Conservation (phyloP, 30 jellyfish, hydroid and myxozoan genomes). For the Hydra vulgaris region DNA sequence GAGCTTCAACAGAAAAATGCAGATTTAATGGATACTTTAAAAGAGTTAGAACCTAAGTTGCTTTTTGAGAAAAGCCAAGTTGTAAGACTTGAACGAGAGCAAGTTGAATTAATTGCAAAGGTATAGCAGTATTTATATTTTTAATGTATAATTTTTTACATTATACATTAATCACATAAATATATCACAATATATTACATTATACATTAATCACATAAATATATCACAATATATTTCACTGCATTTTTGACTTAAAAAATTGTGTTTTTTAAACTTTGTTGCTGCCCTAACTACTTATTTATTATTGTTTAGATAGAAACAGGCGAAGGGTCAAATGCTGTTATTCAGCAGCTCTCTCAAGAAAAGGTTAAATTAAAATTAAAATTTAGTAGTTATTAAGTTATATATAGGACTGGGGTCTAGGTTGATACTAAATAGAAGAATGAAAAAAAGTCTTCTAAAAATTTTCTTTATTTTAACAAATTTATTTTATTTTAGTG, state of each 20-base stretch:
- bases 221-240: too few species aligned
- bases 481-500: too few species aligned
- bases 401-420: too few species aligned
- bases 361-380: constrained; percentile 83
- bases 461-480: too few species aligned
- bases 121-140: constrained; percentile 5
- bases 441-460: too few species aligned
- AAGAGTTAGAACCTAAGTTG: constrained; percentile 42
- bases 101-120: constrained; percentile 64
- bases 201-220: not conserved
- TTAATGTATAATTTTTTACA: not conserved
- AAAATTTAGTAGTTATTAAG: too few species aligned
- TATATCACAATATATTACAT: not conserved
- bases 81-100: constrained; percentile 63
- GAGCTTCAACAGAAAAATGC: constrained; percentile 14
- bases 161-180: not conserved
- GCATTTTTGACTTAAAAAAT: too few species aligned
- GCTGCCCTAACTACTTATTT: too few species aligned
- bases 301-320: constrained; percentile 77
- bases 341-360: constrained; percentile 77
- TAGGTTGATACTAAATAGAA: too few species aligned
- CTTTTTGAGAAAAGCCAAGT: constrained; percentile 44
- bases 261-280: not conserved
- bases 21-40: constrained; percentile 17
- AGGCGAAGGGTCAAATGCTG: constrained; percentile 92